Percentiles rank a stretch among this genome's conserved stretches.
Evolutionary conservation across 2,888 invertebrate species (phyloP).

Genomic region (Sinopyrophorus schimmeli): DNA sequence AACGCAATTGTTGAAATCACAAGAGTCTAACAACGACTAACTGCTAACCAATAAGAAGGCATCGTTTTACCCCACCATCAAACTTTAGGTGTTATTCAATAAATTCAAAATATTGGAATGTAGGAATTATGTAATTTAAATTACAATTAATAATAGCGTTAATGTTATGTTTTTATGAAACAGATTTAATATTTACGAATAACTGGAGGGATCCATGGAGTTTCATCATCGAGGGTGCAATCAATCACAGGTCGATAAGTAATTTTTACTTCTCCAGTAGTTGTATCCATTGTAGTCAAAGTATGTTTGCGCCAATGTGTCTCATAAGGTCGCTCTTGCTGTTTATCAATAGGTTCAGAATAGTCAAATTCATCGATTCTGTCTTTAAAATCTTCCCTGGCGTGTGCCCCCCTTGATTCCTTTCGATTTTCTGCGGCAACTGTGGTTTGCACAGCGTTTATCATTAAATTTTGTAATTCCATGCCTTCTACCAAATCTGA

Average conservation of each 20-base stretch:
- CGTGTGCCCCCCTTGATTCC: slow-evolving; percentile 98
- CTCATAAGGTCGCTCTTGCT: slow-evolving; percentile 68
- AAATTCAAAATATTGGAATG: too few relatives aligned
- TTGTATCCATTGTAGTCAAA: slow-evolving; percentile 71
- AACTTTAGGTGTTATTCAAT: too few relatives aligned
- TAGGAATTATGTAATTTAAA: too few relatives aligned
- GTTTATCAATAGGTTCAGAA: slow-evolving; percentile 81
- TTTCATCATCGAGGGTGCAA: slow-evolving; percentile 74
- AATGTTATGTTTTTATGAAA: too few relatives aligned
- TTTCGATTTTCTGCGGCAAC: slow-evolving; percentile 89
- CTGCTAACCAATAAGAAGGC: slow-evolving; percentile 8
- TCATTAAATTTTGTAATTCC: slow-evolving; percentile 94
- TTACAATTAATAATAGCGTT: too few relatives aligned
- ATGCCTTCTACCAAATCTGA: slow-evolving; percentile 94
- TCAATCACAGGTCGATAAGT: slow-evolving; percentile 95
- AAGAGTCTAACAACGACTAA: slow-evolving; percentile 11
- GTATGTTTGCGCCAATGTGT: slow-evolving; percentile 99
- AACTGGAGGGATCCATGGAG: slow-evolving; percentile 79
- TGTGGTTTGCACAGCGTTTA: slow-evolving; percentile 92
- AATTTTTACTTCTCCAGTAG: slow-evolving; percentile 79
- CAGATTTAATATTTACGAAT: slow-evolving; percentile 90
- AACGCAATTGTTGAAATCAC: background rate
- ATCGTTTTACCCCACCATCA: slow-evolving; percentile 6
- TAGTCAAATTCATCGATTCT: slow-evolving; percentile 93
- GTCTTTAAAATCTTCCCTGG: slow-evolving; percentile 91